These are phyloP conservation scores for Lymantria monacha DNA, from an alignment of 2,888 invertebrate species.

Conservation along the genomic window DNA sequence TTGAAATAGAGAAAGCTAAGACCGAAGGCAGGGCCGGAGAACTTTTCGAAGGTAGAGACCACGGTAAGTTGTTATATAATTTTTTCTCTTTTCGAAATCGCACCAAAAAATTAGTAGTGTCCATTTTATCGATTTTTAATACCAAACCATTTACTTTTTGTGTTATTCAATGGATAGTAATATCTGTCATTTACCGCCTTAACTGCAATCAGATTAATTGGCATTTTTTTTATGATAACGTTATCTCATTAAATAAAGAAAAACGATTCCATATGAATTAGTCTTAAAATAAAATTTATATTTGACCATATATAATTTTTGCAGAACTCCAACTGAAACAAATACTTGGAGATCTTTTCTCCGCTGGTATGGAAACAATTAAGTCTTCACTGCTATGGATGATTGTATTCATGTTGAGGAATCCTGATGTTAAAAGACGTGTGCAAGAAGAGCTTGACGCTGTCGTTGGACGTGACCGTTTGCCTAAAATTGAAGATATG, in stretches of 20 bases:
- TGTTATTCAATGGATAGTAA: too few species aligned
- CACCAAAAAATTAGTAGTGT: neutral
- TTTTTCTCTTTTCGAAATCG: neutral
- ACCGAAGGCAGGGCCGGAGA: constrained; percentile 87
- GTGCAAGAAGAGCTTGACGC: constrained; percentile 94
- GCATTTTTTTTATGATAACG: too few species aligned
- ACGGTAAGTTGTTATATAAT: constrained; percentile 84
- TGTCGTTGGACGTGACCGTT: constrained; percentile 89
- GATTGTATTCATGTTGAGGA: constrained; percentile 92
- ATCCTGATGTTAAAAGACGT: constrained; percentile 90
- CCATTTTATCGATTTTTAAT: too few species aligned
- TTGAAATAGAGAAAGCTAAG: constrained; percentile 92
- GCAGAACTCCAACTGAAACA: constrained; percentile 95
- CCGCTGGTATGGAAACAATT: constrained; percentile 96
- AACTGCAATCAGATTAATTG: too few species aligned
- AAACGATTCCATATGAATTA: too few species aligned
- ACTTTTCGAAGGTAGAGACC: constrained; percentile 92
- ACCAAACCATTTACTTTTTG: too few species aligned
- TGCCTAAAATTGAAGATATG: constrained; percentile 91
- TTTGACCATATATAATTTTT: constrained; percentile 33
- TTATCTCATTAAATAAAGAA: too few species aligned
- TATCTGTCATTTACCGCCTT: too few species aligned
- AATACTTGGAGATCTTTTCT: constrained; percentile 94
- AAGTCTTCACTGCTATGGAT: constrained; percentile 95
- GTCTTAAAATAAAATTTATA: neutral